A percentile compares a stretch with the other conserved stretches of the same genome.
phyloP scores from a whole-genome alignment of 2,113 vertebrate genomes.

The Ovibos moschatus region DNA sequence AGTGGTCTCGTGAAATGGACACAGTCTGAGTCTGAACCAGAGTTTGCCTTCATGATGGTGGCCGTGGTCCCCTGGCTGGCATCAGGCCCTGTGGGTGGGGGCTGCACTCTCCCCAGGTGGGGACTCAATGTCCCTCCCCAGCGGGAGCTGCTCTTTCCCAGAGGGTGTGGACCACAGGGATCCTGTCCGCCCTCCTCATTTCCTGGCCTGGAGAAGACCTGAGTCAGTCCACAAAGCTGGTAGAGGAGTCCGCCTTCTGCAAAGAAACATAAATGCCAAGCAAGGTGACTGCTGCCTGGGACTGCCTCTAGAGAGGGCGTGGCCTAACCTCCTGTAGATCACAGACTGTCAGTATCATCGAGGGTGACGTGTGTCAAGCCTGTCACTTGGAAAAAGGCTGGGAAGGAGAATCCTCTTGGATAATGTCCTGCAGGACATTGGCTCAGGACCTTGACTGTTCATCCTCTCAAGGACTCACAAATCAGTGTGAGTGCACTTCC shows the following conservation, averaged over 20 bases:
- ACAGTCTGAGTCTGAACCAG: accelerated
- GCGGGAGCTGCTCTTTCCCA: neutral
- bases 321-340: neutral
- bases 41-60: neutral
- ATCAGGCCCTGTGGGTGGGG: neutral
- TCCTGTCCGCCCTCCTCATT: neutral
- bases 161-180: neutral
- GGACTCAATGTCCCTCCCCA: neutral
- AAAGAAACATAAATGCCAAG: neutral
- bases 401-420: neutral
- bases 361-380: neutral
- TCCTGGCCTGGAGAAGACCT: neutral
- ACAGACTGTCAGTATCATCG: neutral
- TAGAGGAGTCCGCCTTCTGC: accelerated
- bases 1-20: neutral
- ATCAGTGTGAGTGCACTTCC: accelerated
- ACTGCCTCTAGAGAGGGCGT: accelerated
- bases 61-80: neutral
- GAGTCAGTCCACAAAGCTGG: accelerated
- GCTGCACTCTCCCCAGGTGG: neutral
- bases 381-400: neutral
- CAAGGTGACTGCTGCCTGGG: neutral
- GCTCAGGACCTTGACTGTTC: neutral
- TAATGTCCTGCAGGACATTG: neutral
- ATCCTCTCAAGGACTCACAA: neutral